phyloP scores from a whole-genome alignment of 2,888 invertebrate genomes.

The Lithophane semibrunnea region DNA sequence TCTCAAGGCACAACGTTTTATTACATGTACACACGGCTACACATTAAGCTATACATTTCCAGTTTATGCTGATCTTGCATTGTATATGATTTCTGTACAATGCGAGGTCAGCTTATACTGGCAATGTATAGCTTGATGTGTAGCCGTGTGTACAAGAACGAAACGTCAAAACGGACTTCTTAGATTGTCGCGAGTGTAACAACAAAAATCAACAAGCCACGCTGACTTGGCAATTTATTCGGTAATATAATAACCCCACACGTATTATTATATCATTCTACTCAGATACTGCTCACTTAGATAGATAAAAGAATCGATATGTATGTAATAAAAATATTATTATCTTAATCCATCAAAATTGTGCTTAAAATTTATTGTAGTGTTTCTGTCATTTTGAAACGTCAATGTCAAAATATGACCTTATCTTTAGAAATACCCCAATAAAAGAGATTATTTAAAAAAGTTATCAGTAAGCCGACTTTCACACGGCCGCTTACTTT shows the following conservation, averaged over 20 bases:
- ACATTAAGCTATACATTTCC: too few relatives aligned
- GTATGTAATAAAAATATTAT: constrained; percentile 21
- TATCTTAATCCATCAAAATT: constrained; percentile 37
- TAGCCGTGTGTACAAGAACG: too few relatives aligned
- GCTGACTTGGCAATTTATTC: constrained; percentile 6
- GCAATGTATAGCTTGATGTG: too few relatives aligned
- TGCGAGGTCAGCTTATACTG: too few relatives aligned
- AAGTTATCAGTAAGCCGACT: constrained; percentile 25
- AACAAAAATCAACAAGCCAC: constrained; percentile 8
- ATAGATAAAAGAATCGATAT: constrained; percentile 22
- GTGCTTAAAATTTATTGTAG: background rate
- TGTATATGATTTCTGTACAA: too few relatives aligned
- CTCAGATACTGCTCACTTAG: background rate
- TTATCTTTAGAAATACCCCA: constrained; percentile 16
- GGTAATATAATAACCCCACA: constrained; percentile 7
- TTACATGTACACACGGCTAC: too few relatives aligned
- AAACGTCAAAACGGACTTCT: too few relatives aligned
- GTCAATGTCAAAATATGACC: constrained; percentile 23
- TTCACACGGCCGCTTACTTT: background rate
- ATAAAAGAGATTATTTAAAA: constrained; percentile 5
- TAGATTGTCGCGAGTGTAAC: too few relatives aligned
- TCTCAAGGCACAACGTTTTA: too few relatives aligned
- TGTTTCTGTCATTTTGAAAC: background rate
- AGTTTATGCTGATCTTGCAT: too few relatives aligned
- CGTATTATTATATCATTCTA: constrained; percentile 17